Evolutionary conservation across 2,797 vertebrate genomes (phyloP).

Genomic region (Pseudocheirus occidentalis): DNA sequence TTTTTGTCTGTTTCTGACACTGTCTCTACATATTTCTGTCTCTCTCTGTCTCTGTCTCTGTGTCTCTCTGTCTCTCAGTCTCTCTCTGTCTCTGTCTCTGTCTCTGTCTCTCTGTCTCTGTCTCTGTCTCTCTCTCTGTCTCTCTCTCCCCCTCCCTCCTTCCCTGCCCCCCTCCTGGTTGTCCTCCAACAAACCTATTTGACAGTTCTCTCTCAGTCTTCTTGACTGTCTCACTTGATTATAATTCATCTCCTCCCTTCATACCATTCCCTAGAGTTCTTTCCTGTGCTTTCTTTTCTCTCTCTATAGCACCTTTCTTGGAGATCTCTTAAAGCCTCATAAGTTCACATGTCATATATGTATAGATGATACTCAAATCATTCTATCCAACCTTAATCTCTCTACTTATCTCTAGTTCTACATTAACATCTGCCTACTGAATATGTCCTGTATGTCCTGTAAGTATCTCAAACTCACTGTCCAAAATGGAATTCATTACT

Average conservation of each 20-base stretch:
- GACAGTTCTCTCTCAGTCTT: background rate
- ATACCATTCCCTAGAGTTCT: background rate
- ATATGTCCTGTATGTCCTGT: background rate
- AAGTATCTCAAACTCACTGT: background rate
- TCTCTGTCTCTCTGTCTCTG: background rate
- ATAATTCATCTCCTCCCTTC: background rate
- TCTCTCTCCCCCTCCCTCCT: no score
- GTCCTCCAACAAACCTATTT: background rate
- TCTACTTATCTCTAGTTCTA: background rate
- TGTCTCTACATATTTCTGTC: no score
- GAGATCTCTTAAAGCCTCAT: background rate
- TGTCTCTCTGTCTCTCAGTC: background rate
- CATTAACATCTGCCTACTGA: background rate
- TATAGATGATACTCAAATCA: background rate
- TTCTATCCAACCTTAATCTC: background rate
- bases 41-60: background rate
- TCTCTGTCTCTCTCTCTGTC: background rate
- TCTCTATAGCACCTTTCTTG: background rate
- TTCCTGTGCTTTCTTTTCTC: background rate
- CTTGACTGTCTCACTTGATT: background rate
- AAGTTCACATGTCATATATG: background rate
- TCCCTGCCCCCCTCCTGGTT: background rate
- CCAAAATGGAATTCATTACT: background rate
- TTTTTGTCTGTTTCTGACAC: background rate
- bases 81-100: background rate